Conservation (phyloP, 2,797 vertebrate genomes). For the Aldrovandia affinis region DNA sequence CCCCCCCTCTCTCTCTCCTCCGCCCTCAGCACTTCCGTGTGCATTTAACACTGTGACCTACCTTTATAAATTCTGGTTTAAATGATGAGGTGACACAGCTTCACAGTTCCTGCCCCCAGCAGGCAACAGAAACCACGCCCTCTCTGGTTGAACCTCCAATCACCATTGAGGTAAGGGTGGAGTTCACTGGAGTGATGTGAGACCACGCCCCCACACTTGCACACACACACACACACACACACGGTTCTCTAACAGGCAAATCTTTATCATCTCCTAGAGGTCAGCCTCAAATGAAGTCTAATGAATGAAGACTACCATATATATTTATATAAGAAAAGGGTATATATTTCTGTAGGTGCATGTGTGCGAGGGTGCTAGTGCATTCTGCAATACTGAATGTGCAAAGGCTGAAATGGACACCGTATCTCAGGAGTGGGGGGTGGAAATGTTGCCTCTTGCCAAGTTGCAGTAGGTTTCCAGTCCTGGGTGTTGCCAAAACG, state of each 20-base stretch:
- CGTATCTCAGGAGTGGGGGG: neutral
- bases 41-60: slow-evolving; percentile 2
- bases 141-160: slow-evolving; percentile 7
- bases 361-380: neutral
- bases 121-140: neutral
- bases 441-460: slow-evolving; percentile 27
- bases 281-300: neutral
- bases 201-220: neutral
- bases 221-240: too few species aligned
- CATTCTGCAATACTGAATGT: neutral
- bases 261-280: neutral
- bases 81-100: neutral
- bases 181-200: slow-evolving; percentile 7
- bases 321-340: neutral
- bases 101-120: too few species aligned
- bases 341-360: neutral
- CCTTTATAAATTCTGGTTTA: neutral
- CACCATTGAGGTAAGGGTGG: neutral
- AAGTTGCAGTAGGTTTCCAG: slow-evolving; percentile 30
- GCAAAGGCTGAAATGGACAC: slow-evolving; percentile 26
- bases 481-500: slow-evolving; percentile 25
- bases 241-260: neutral
- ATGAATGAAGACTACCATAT: neutral
- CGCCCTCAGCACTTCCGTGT: neutral
- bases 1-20: neutral